A percentile compares a stretch with the other conserved stretches of the same genome.
These are phyloP conservation scores for Plutella xylostella DNA, from an alignment of 2,888 invertebrate species.

Conservation along the genomic window DNA sequence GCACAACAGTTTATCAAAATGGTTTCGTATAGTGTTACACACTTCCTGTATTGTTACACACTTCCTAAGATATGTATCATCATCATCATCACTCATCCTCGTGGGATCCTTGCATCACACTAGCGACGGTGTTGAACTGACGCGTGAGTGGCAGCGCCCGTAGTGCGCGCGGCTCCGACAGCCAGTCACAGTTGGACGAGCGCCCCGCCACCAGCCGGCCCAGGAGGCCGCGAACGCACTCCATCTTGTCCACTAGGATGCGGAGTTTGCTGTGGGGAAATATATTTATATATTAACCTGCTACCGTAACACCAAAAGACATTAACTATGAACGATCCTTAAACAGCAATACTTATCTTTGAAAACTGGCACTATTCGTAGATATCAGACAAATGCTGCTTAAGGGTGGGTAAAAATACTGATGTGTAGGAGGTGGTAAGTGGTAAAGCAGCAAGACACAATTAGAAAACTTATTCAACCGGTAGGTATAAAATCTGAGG, in stretches of 20 bases:
- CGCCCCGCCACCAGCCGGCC: slow-evolving; percentile 31
- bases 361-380: no score
- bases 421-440: background rate
- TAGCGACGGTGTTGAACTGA: slow-evolving; percentile 17
- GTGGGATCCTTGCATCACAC: background rate
- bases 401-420: background rate
- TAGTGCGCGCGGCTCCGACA: slow-evolving; percentile 25
- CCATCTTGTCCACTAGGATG: slow-evolving; percentile 30
- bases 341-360: no score
- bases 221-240: slow-evolving; percentile 39
- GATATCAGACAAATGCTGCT: no score
- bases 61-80: background rate
- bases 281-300: background rate
- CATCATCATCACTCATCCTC: background rate
- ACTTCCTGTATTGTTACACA: background rate
- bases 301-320: no score
- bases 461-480: no score
- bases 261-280: slow-evolving; percentile 31
- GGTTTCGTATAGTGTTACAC: background rate
- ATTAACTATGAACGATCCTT: background rate
- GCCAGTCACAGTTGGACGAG: slow-evolving; percentile 34
- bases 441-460: no score
- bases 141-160: slow-evolving; percentile 28
- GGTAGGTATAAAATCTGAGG: no score
- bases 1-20: no score